These are phyloP conservation scores for Protaetia brevitarsis DNA, from an alignment of 1,140 invertebrate species.

Conservation along the genomic window DNA sequence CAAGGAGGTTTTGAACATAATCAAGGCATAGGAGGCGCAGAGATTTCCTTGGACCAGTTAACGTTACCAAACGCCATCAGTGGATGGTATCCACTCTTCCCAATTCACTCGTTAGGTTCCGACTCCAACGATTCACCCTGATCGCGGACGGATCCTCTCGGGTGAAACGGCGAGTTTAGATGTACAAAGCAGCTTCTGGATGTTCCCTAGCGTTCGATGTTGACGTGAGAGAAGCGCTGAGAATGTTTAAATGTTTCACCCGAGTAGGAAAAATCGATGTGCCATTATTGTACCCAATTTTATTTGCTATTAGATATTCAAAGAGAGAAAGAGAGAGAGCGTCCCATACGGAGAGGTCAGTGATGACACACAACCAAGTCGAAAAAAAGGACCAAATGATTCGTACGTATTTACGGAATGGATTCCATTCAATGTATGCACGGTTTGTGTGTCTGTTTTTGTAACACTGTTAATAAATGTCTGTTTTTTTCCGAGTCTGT, in stretches of 20 bases:
- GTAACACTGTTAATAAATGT: no score
- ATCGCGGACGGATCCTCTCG: slow-evolving; percentile 41
- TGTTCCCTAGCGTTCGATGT: not conserved
- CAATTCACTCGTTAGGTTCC: slow-evolving; percentile 67
- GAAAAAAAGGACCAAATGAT: no score
- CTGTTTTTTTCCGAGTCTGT: no score
- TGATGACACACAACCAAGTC: no score
- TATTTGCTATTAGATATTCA: slow-evolving; percentile 13
- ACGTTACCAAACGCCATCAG: slow-evolving; percentile 72
- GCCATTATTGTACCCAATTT: slow-evolving; percentile 10
- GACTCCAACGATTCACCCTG: slow-evolving; percentile 71
- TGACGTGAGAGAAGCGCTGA: not conserved
- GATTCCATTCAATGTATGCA: no score
- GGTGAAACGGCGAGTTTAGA: slow-evolving; percentile 7
- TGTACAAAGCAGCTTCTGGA: not conserved
- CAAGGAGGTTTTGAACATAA: slow-evolving; percentile 85
- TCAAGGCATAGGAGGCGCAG: slow-evolving; percentile 76
- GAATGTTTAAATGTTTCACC: not conserved
- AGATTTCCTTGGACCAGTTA: slow-evolving; percentile 79
- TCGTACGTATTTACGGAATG: no score
- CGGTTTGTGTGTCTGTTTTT: no score
- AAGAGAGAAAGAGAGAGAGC: slow-evolving; percentile 3
- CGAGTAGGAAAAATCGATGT: not conserved
- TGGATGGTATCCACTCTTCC: slow-evolving; percentile 88
- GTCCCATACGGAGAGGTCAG: no score